Evolutionary conservation across 2,888 invertebrate genomes (phyloP).

Genomic region (Rhamphomyia laevipes): DNA sequence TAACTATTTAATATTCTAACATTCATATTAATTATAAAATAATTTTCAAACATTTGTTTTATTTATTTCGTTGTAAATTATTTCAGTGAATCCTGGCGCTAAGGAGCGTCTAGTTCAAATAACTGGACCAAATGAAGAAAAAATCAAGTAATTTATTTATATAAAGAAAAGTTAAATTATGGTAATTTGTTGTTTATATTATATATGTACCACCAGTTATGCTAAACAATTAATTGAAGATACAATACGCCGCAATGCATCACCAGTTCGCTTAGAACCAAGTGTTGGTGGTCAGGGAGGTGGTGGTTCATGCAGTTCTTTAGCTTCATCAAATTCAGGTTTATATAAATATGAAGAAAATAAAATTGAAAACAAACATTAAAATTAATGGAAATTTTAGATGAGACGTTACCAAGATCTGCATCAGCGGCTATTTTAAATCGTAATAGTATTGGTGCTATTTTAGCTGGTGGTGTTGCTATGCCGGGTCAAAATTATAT

Average conservation of each 20-base stretch:
- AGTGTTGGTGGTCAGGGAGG: slow-evolving; percentile 29
- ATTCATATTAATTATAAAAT: too few species aligned
- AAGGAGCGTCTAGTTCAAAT: slow-evolving; percentile 93
- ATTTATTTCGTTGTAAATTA: too few species aligned
- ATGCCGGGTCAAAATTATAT: slow-evolving; percentile 17
- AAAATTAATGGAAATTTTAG: slow-evolving; percentile 12
- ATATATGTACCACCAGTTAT: slow-evolving; percentile 49
- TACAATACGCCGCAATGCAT: slow-evolving; percentile 89
- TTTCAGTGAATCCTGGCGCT: slow-evolving; percentile 87
- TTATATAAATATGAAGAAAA: slow-evolving; percentile 36
- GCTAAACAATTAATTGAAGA: slow-evolving; percentile 91
- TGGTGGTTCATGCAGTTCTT: slow-evolving; percentile 62
- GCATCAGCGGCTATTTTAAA: slow-evolving; percentile 18
- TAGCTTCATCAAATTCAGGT: slow-evolving; percentile 59
- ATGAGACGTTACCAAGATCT: slow-evolving; percentile 31
- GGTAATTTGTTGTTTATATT: slow-evolving; percentile 5
- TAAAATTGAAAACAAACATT: slow-evolving; percentile 20
- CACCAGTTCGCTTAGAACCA: slow-evolving; percentile 65
- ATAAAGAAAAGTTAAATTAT: neutral
- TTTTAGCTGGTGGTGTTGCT: slow-evolving; percentile 17
- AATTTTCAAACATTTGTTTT: too few species aligned
- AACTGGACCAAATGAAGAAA: slow-evolving; percentile 86
- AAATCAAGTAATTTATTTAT: slow-evolving; percentile 64
- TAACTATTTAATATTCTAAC: too few species aligned
- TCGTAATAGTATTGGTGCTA: slow-evolving; percentile 18